Conservation (phyloP, 2,113 vertebrate species). For the Odobenus rosmarus region DNA sequence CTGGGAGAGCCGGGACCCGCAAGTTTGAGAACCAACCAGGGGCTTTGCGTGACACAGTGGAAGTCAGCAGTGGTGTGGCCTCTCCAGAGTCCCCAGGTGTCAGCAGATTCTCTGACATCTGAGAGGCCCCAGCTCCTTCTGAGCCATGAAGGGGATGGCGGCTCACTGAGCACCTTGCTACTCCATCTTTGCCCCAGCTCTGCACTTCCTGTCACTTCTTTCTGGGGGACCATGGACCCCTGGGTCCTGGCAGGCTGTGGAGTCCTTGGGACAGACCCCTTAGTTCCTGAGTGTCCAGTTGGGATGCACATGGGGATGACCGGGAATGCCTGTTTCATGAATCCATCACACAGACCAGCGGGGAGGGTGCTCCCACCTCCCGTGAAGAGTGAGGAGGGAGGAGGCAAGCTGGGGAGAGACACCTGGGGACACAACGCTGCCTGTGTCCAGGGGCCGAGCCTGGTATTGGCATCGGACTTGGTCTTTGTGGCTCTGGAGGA, state of each 20-base stretch:
- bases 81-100: neutral
- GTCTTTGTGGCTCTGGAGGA: neutral
- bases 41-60: fast-evolving
- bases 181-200: neutral
- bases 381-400: neutral
- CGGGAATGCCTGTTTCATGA: neutral
- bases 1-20: neutral
- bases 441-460: too few species aligned
- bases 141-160: too few species aligned
- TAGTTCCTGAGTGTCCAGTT: neutral
- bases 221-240: fast-evolving
- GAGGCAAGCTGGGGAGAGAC: neutral
- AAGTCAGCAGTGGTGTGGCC: too few species aligned
- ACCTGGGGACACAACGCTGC: neutral
- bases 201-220: neutral
- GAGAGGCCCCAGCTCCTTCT: neutral
- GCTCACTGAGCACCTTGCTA: too few species aligned
- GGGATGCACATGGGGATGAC: neutral
- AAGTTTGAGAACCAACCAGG: neutral
- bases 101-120: neutral
- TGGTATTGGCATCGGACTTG: neutral
- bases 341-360: fast-evolving
- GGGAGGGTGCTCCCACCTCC: neutral
- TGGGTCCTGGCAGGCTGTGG: neutral
- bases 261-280: neutral